Conservation (phyloP, 2,888 invertebrate genomes). For the Lepidocyrtinus sp. region DNA sequence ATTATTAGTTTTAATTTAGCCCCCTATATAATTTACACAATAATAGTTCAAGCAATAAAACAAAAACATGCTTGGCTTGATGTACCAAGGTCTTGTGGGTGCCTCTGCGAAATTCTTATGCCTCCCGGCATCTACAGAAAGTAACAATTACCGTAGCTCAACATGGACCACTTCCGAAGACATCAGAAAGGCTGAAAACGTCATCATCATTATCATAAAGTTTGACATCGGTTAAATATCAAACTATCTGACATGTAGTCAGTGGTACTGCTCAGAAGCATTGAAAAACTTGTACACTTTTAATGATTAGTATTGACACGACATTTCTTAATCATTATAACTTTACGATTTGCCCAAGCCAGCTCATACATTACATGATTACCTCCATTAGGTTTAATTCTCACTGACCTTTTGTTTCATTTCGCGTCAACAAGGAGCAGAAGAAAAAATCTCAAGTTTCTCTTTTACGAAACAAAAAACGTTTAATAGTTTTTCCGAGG, state of each 20-base stretch:
- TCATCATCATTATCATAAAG: neutral
- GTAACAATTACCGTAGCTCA: neutral
- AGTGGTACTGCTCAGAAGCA: neutral
- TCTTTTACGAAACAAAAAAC: too few relatives aligned
- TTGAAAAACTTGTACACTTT: neutral
- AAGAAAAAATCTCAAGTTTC: neutral
- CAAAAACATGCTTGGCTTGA: slow-evolving; percentile 31
- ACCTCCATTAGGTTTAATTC: neutral
- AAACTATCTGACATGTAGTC: too few relatives aligned
- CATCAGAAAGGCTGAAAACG: too few relatives aligned
- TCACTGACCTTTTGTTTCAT: neutral
- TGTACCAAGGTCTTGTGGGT: slow-evolving; percentile 32
- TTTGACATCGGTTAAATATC: neutral
- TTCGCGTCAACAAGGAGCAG: neutral
- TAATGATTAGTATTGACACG: neutral
- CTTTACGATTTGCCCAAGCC: too few relatives aligned
- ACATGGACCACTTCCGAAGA: too few relatives aligned
- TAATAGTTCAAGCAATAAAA: neutral
- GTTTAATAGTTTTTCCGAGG: too few relatives aligned
- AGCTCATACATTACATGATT: too few relatives aligned
- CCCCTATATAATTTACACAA: neutral
- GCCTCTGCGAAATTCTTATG: neutral
- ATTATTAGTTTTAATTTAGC: slow-evolving; percentile 19
- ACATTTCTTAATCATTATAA: neutral
- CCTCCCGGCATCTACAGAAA: slow-evolving; percentile 21